These are phyloP conservation scores for Gymnocypris eckloni DNA, from an alignment of 2,797 vertebrate species.

Conservation along the genomic window DNA sequence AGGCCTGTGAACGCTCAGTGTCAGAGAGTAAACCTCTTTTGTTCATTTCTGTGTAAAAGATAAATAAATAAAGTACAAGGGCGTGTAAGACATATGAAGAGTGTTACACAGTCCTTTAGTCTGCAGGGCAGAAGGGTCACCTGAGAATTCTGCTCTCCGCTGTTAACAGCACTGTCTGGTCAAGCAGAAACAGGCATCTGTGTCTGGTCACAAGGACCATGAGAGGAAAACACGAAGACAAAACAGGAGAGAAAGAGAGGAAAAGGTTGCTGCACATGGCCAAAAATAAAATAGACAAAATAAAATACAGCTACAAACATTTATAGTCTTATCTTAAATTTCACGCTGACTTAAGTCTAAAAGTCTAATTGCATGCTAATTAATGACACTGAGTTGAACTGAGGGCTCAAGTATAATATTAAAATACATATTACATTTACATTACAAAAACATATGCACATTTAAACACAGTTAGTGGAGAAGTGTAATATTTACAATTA, in stretches of 20 bases:
- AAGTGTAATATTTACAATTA: background rate
- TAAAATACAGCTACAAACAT: background rate
- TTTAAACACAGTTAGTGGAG: background rate
- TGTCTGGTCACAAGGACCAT: constrained; percentile 77
- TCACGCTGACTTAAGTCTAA: background rate
- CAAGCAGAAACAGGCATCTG: constrained; percentile 82
- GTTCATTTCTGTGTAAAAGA: constrained; percentile 61
- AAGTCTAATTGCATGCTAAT: background rate
- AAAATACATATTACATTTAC: background rate
- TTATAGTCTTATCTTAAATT: background rate
- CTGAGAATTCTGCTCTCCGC: constrained; percentile 69
- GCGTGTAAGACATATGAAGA: constrained; percentile 48
- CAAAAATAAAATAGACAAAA: background rate
- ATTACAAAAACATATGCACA: background rate
- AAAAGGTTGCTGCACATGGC: background rate
- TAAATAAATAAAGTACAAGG: constrained; percentile 55
- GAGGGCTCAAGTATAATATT: background rate
- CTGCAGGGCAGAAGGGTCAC: constrained; percentile 74
- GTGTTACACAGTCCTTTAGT: constrained; percentile 71
- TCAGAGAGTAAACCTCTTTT: constrained; percentile 80
- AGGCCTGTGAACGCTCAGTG: constrained; percentile 75
- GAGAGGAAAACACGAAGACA: constrained; percentile 29
- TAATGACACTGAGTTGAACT: background rate
- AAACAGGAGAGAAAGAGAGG: constrained; percentile 28
- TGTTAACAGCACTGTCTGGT: constrained; percentile 71